phyloP scores from a whole-genome alignment of 2,113 vertebrate species.

The Zosterops japonicus region DNA sequence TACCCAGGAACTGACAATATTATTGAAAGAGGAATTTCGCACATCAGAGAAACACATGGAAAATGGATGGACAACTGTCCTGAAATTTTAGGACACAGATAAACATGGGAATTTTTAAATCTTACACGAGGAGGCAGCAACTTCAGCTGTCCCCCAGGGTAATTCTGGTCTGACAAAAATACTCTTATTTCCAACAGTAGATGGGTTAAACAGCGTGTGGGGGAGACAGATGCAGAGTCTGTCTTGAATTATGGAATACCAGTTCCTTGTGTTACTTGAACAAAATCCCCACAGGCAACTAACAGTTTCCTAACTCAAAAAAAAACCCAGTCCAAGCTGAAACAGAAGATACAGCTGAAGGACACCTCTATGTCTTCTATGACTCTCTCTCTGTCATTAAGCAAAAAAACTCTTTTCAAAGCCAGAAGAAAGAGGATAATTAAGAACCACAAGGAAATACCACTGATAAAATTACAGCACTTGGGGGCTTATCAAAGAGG shows the following conservation, averaged over 20 bases:
- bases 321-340: not conserved
- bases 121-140: not conserved
- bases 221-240: not conserved
- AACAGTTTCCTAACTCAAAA: not conserved
- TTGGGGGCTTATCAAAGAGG: not conserved
- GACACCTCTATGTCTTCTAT: not conserved
- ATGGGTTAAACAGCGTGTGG: not conserved
- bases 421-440: not conserved
- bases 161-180: not conserved
- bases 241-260: not conserved
- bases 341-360: not conserved
- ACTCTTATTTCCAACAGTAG: not conserved
- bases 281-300: not conserved
- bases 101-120: not conserved
- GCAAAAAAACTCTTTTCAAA: not conserved
- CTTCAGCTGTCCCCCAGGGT: not conserved
- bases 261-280: not conserved
- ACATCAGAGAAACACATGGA: not conserved
- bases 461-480: not conserved
- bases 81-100: not conserved
- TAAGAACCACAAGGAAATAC: not conserved
- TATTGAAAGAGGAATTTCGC: not conserved
- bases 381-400: not conserved
- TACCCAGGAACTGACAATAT: not conserved
- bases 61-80: not conserved